Evolutionary conservation across 2,797 vertebrate species (phyloP), one percentile per base, ranked within the genome.

Genomic region (Acanthopagrus latus): DNA sequence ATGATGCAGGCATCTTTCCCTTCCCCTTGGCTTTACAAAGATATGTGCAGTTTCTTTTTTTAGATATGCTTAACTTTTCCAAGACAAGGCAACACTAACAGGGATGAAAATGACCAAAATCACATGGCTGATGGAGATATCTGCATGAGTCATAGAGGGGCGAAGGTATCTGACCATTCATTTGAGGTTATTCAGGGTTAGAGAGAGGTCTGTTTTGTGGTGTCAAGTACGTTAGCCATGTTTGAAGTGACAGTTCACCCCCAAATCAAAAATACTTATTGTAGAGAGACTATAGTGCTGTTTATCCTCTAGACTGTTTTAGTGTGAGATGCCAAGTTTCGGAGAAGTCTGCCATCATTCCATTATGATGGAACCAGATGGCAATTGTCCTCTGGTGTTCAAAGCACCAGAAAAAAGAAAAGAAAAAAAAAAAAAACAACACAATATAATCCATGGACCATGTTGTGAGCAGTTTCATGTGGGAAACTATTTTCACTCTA

Each of bases 21-120:
- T 11, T 38, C 71, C 9, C 29, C 76, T 78, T 41, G 33, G 48
- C 33, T 65, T 62, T 9, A 57, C 48, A 52, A 76, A 71, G 14
- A 60, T 16, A 7, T 27, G 3, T 17, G 33, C 14, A 56, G 7
- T 52, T 48, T 43, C 17, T 52, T 43, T 59, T 38, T 57, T 33
- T n/a, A 54, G 12, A 65, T 69, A 1, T 9, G 41, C 5, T 63
- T 2, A 54, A 47, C 41, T 21, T 25, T 47, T 54, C n/a, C 56
- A 66, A 52, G 20, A 44, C 11, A 29, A 23, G 1, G 17, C 0
- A 1, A 59, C 20, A 43, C n/a, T 14, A 29, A 54, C 1, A 12
- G 6, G 16, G n/a, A 67, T 25, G 27, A 48, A 50, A 20, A 52
- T 48, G 5, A 60, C 48, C 11, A 25, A 74, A 33, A 7, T n/a